phyloP scores from a whole-genome alignment of 1,140 invertebrate genomes.

The Aleiodes sp. region DNA sequence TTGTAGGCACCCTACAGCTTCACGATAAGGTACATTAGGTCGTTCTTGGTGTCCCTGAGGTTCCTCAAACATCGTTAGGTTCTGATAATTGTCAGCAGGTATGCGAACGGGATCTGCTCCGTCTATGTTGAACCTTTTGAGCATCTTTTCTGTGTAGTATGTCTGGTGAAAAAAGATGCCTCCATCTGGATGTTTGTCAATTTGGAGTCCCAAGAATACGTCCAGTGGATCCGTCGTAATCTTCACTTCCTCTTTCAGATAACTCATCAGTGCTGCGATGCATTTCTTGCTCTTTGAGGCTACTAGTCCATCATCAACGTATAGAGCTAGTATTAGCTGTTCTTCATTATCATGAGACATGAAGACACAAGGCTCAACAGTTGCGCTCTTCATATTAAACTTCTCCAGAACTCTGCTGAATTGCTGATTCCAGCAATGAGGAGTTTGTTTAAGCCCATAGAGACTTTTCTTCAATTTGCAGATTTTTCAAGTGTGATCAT shows the following conservation, averaged over 20 bases:
- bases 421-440: background rate
- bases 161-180: constrained; percentile 41
- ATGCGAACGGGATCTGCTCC: constrained; percentile 17
- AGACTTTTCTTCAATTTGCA: background rate
- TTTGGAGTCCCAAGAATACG: constrained; percentile 41
- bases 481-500: background rate
- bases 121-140: constrained; percentile 23
- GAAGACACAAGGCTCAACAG: constrained; percentile 30
- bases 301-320: constrained; percentile 36
- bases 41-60: constrained; percentile 47
- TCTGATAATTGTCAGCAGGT: constrained; percentile 25
- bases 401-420: constrained; percentile 26
- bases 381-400: constrained; percentile 28
- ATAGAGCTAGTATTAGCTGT: constrained; percentile 36
- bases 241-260: constrained; percentile 35
- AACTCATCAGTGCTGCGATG: constrained; percentile 28
- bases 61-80: constrained; percentile 37
- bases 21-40: constrained; percentile 48
- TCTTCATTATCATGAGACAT: constrained; percentile 22
- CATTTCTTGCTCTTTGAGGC: background rate
- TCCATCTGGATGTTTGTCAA: constrained; percentile 21
- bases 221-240: constrained; percentile 28
- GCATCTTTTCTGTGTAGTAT: constrained; percentile 39
- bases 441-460: constrained; percentile 10
- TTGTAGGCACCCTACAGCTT: constrained; percentile 50